Evolutionary conservation across 2,888 invertebrate species (phyloP).

Genomic region (Helicoverpa assulta): DNA sequence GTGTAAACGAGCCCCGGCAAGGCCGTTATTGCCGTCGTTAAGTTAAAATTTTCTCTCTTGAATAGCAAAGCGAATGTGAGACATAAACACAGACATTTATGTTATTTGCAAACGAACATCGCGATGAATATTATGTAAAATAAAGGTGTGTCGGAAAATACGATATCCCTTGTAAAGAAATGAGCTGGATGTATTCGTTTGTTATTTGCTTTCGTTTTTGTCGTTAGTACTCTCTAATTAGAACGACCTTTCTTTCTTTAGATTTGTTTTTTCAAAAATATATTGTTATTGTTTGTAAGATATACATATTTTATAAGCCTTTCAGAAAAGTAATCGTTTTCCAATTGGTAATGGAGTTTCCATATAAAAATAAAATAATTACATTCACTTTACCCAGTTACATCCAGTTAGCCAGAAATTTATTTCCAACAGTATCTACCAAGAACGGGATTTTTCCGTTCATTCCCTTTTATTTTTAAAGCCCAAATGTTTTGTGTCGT

Average conservation of each 20-base stretch:
- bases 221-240: not conserved
- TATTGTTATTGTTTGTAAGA: too few species aligned
- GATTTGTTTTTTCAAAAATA: too few species aligned
- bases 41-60: conserved; percentile 84
- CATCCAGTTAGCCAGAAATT: not conserved
- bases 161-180: conserved; percentile 41
- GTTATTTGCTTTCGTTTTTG: conserved; percentile 23
- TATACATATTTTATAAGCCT: too few species aligned
- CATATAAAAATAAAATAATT: too few species aligned
- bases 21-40: conserved; percentile 83
- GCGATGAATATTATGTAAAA: conserved; percentile 69
- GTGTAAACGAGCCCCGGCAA: conserved; percentile 81
- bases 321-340: too few species aligned
- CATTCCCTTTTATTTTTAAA: not conserved
- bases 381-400: too few species aligned
- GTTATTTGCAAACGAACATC: conserved; percentile 79
- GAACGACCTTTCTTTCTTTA: not conserved
- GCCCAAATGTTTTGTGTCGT: conserved; percentile 3
- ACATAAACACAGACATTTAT: conserved; percentile 81
- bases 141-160: conserved; percentile 55
- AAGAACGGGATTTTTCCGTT: not conserved
- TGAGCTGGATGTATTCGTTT: conserved; percentile 24
- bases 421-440: not conserved
- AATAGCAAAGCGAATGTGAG: conserved; percentile 79
- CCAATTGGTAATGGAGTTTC: too few species aligned